Base-by-base conservation (phyloP, 2,113 vertebrate species). In the Bathybates hornii region DNA sequence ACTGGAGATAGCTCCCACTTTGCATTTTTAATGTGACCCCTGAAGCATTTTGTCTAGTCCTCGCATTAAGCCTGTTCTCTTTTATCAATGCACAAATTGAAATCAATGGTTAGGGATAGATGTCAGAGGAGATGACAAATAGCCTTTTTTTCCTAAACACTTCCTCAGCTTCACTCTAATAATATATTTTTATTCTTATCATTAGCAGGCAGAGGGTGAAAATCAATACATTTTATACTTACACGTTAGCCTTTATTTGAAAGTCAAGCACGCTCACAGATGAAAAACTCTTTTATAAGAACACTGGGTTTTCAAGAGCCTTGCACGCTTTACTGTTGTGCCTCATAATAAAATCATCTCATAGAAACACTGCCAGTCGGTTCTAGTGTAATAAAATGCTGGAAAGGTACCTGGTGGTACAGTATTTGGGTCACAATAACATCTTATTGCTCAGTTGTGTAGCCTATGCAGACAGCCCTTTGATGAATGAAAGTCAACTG, bases 401-500 rank as follows among this genome's bases (percentile, higher is more conserved):
- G 89, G 93, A 96, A 95, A 93, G 82, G 80, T 92, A 93, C 83
- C 91, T 88, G 90, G 83, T 90, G 93, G 87, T 93, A 86, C 92
- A 93, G 96, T 96, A 96, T 97, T 94, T 95, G 91, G 89, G 90
- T 94, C 95, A 95, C 88, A 95, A 94, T 91, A 92, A 95, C 89
- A 85, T 96, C 85, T 93, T 88, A 95, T 94, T 94, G 93, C 90
- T 95, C 90, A 83, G 93, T 88, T 94, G 90, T 94, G 90, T 81
- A 91, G 91, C 80, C 89, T 89, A 82, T 84, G 87, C 94, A 90
- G 90, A 87, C 45, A 66, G 76, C 52, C 57, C 83, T 89, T 93
- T 97, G 97, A 97, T 97, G 95, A 97, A 97, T 97, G 96, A 97
- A 96, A 97, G 95, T 93, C 93, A 95, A 59, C 94, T 93, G 85